Evolutionary conservation across 2,113 vertebrate genomes (phyloP).

Genomic region (Romanogobio albipinnatus): DNA sequence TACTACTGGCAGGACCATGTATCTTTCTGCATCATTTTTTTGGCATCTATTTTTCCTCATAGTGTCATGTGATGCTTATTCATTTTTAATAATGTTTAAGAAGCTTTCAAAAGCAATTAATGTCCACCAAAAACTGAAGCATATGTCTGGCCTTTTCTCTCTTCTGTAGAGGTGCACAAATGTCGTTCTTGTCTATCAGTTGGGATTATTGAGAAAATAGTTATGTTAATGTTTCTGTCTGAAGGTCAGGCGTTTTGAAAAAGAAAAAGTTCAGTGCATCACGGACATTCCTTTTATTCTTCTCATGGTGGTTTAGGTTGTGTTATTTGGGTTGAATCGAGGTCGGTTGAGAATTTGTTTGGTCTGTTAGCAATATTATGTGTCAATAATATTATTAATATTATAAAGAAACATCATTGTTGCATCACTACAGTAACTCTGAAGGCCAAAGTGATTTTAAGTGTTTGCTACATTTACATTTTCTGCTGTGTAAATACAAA

Average conservation of each 20-base stretch:
- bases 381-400: too few species aligned
- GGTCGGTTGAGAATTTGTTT: neutral
- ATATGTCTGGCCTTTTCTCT: neutral
- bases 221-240: neutral
- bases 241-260: neutral
- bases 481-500: neutral
- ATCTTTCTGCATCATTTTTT: neutral
- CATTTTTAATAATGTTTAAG: neutral
- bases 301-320: neutral
- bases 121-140: neutral
- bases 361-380: neutral
- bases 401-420: neutral
- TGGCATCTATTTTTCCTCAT: too few species aligned
- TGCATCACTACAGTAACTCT: neutral
- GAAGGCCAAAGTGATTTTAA: neutral
- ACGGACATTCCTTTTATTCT: neutral
- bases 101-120: neutral
- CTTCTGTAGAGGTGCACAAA: conserved; percentile 20
- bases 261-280: neutral
- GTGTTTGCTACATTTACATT: neutral
- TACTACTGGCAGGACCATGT: neutral
- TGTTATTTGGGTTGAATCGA: neutral
- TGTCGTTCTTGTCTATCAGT: neutral
- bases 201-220: neutral
- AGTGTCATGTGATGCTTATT: neutral